phyloP scores from a whole-genome alignment of 2,113 vertebrate species.

The Oenanthe oenanthe region DNA sequence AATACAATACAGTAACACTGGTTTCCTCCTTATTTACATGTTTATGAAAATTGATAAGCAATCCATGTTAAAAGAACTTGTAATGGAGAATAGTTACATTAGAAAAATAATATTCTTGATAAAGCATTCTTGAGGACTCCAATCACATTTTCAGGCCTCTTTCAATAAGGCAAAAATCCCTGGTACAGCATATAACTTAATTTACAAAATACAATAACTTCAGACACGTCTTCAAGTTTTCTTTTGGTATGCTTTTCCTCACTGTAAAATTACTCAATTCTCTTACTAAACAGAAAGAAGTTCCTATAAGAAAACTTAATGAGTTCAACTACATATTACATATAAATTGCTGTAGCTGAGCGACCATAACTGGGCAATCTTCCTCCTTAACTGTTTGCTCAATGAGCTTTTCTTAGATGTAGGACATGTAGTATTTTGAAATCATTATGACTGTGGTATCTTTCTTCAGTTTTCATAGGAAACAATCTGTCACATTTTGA shows the following conservation, averaged over 20 bases:
- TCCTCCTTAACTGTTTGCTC: conserved; percentile 63
- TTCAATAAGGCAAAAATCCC: conserved; percentile 82
- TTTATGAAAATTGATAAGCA: conserved; percentile 82
- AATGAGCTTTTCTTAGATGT: conserved; percentile 71
- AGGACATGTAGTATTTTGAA: conserved; percentile 65
- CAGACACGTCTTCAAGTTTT: conserved; percentile 82
- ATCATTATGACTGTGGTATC: conserved; percentile 66
- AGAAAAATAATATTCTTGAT: conserved; percentile 87
- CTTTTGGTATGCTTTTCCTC: conserved; percentile 78
- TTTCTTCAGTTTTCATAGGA: conserved; percentile 78
- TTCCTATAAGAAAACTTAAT: conserved; percentile 71
- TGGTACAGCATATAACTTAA: conserved; percentile 83
- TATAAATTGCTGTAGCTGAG: conserved; percentile 67
- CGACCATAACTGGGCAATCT: conserved; percentile 30
- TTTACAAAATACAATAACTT: conserved; percentile 82
- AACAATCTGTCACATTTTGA: conserved; percentile 77
- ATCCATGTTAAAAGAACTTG: conserved; percentile 79
- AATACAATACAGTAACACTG: conserved; percentile 82
- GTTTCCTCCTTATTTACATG: conserved; percentile 79
- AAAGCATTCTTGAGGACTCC: conserved; percentile 82
- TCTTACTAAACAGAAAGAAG: conserved; percentile 73
- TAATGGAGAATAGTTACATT: conserved; percentile 80
- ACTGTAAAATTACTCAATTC: conserved; percentile 71
- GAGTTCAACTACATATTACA: conserved; percentile 73
- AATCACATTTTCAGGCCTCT: conserved; percentile 80